These are phyloP conservation scores for Oreochromis mossambicus DNA, from an alignment of 2,797 vertebrate genomes.

Conservation along the genomic window DNA sequence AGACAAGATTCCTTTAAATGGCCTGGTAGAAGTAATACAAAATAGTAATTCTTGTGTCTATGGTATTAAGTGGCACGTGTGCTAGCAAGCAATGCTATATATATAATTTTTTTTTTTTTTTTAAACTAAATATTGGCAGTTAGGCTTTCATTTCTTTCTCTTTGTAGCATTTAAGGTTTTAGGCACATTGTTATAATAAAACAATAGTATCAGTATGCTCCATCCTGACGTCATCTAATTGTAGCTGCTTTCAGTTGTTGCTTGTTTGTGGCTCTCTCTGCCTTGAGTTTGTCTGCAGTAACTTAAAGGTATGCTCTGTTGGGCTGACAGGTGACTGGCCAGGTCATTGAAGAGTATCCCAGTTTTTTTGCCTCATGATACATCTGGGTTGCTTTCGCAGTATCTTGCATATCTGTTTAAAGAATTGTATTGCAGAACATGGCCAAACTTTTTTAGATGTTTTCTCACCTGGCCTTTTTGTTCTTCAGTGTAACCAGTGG, in stretches of 20 bases:
- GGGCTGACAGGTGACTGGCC: background rate
- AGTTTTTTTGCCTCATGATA: background rate
- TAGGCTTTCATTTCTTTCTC: background rate
- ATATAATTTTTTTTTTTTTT: no score
- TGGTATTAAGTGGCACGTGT: background rate
- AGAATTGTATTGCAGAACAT: background rate
- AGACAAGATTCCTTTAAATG: background rate
- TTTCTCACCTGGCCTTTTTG: background rate
- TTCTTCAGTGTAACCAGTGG: background rate
- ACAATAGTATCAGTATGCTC: background rate
- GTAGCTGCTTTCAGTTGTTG: background rate
- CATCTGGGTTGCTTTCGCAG: background rate
- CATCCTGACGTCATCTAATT: background rate
- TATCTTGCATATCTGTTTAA: background rate
- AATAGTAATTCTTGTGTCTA: background rate
- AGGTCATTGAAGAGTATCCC: background rate
- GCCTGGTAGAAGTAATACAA: background rate
- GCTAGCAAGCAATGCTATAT: background rate
- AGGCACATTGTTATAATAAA: background rate
- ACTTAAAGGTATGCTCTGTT: background rate
- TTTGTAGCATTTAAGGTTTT: background rate
- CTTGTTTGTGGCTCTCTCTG: background rate
- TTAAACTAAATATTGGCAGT: background rate
- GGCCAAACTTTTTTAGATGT: background rate
- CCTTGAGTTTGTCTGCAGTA: background rate